Evolutionary conservation across 1,140 invertebrate species (phyloP).

Genomic region (Olivierus martensii): DNA sequence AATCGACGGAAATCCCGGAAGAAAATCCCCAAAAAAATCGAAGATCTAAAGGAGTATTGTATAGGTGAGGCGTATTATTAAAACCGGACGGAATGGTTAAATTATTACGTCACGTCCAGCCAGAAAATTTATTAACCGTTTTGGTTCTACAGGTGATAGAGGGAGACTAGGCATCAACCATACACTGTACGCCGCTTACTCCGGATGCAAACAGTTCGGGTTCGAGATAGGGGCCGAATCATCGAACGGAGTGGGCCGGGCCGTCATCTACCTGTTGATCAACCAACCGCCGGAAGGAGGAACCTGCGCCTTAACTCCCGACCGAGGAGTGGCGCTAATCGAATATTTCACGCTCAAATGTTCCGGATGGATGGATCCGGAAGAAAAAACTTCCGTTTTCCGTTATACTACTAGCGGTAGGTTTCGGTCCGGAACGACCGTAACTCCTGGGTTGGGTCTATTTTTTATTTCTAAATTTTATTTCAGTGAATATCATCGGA

Average conservation of each 20-base stretch:
- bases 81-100: no score
- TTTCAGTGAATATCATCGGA: background rate
- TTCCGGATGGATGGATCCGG: constrained; percentile 6
- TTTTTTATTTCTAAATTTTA: no score
- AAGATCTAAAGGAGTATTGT: constrained; percentile 1
- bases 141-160: constrained; percentile 5
- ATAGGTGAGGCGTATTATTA: no score
- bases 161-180: constrained; percentile 9
- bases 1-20: background rate
- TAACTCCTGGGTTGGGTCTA: no score
- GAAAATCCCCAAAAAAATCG: constrained; percentile 1
- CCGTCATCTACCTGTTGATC: constrained; percentile 2
- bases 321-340: constrained; percentile 3
- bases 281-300: constrained; percentile 11
- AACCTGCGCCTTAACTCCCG: constrained; percentile 1
- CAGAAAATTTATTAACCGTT: no score
- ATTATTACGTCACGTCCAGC: no score
- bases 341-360: constrained; percentile 5
- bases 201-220: background rate
- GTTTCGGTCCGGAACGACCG: no score
- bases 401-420: background rate
- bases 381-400: background rate
- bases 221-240: background rate
- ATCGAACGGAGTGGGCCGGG: background rate
- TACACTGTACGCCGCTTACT: constrained; percentile 1